Percentiles rank a stretch among this genome's conserved stretches.
phyloP scores from a whole-genome alignment of 2,797 vertebrate species.

The Galagoides demidoff region DNA sequence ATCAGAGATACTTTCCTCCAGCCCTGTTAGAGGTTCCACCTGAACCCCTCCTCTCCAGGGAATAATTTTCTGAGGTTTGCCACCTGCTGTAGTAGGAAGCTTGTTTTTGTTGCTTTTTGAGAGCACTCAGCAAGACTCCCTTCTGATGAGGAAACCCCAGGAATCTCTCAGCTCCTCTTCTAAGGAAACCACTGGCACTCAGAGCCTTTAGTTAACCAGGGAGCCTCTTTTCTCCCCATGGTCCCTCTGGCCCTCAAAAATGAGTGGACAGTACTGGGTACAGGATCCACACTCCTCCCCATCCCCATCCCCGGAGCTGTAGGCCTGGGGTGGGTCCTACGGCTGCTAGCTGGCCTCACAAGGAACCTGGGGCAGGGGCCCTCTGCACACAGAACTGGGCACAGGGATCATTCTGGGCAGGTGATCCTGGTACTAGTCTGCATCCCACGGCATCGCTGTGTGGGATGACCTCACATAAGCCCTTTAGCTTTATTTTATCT shows the following conservation, averaged over 20 bases:
- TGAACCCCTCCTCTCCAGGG: constrained; percentile 1
- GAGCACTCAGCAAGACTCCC: constrained; percentile 38
- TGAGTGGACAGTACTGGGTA: not conserved
- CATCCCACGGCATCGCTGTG: accelerated
- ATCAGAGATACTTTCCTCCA: not conserved
- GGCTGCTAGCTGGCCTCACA: not conserved
- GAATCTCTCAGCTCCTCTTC: not conserved
- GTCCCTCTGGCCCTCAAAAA: not conserved
- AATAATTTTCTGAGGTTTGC: constrained; percentile 29
- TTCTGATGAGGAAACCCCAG: constrained; percentile 42
- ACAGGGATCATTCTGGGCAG: not conserved
- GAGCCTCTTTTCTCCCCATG: not conserved
- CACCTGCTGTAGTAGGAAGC: constrained; percentile 46
- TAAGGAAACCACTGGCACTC: not conserved
- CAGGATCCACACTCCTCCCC: accelerated
- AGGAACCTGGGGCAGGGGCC: not conserved
- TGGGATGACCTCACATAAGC: not conserved
- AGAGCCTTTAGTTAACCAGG: not conserved
- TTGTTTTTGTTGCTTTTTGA: constrained; percentile 62
- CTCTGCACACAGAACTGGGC: too few relatives aligned
- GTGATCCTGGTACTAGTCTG: not conserved
- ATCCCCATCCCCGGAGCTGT: not conserved
- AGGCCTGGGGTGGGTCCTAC: not conserved
- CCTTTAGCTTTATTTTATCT: not conserved
- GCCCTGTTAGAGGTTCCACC: not conserved